Evolutionary conservation across 2,888 invertebrate species (phyloP), one percentile per base, ranked within the genome.

Genomic region (Pasiphila rectangulata): DNA sequence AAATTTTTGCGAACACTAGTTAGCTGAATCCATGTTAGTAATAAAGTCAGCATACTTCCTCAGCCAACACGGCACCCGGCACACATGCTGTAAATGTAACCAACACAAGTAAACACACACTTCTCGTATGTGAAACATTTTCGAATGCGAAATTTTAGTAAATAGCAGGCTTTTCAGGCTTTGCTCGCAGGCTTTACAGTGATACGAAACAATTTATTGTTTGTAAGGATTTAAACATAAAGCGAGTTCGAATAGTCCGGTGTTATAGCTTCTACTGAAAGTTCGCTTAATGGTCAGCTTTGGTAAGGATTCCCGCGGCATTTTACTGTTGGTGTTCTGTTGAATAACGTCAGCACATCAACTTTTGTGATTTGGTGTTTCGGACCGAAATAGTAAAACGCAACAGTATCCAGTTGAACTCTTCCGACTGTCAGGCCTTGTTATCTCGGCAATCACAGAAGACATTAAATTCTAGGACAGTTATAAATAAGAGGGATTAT

Each of bases 171-270:
- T 29, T 23, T 29, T 16, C 12, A 25, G 35, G 10, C 72, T 72
- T 75, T 73, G 32, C 17, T 32, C 17, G 17, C 57, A 69, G 71
- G 71, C 73, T 76, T 76, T 74, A 61, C 70, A 72, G 72, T 75
- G 79, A 80, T 76, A 77, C 70, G 66, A 59, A 59, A 70, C 70
- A 74, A 77, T 81, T 78, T 85, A 77, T 85, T 83, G 79, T 80
- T 79, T 75, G 68, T 69, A 63, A 62, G 80, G 78, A 80, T 84
- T 81, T 77, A 74, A n/a, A 35, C 72, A 70, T 64, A 72, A 65
- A 71, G 63, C 57, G 63, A 63, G 72, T 63, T 62, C 69, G 69
- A 71, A 69, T 71, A 75, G n/a, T 10, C 32, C 17, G 10, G 68
- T 68, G 67, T 66, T 67, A 67, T 65, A 67, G 64, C 61, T 71